These are phyloP conservation scores for Microctenopoma lineatum DNA, from an alignment of 2,797 vertebrate species.

Conservation along the genomic window DNA sequence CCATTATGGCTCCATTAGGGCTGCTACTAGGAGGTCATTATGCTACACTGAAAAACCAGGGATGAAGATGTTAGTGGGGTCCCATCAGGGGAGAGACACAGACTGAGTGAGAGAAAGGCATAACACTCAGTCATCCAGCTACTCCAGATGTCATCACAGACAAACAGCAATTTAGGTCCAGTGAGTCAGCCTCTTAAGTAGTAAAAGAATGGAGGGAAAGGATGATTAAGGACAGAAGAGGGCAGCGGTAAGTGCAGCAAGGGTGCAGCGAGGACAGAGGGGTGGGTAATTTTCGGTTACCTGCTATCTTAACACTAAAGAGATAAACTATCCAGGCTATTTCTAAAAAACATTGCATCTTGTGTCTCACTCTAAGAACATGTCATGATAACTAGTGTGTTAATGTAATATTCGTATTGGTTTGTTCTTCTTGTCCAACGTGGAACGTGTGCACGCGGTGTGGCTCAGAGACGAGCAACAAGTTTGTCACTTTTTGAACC, in stretches of 20 bases:
- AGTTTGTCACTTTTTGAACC: neutral
- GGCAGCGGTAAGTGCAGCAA: constrained; percentile 52
- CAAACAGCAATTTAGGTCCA: constrained; percentile 72
- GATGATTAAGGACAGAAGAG: constrained; percentile 65
- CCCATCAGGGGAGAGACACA: constrained; percentile 71
- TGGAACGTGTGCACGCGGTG: no score
- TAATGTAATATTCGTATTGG: constrained; percentile 4
- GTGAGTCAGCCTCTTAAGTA: constrained; percentile 74
- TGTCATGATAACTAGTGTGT: constrained; percentile 8
- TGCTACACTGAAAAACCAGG: constrained; percentile 74
- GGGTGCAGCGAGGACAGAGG: constrained; percentile 46
- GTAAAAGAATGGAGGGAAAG: constrained; percentile 57
- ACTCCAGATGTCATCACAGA: constrained; percentile 78
- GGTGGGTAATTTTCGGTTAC: constrained; percentile 45
- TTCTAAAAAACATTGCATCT: neutral
- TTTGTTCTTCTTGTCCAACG: constrained; percentile 47
- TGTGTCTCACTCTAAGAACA: constrained; percentile 14
- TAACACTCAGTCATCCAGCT: constrained; percentile 75
- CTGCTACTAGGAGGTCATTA: constrained; percentile 78
- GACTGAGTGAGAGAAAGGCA: constrained; percentile 70
- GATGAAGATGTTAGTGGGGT: constrained; percentile 77
- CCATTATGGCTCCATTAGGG: constrained; percentile 84
- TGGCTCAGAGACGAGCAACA: constrained; percentile 7
- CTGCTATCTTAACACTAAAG: constrained; percentile 34
- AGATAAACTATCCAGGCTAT: constrained; percentile 3